Evolutionary conservation across 2,888 invertebrate species (phyloP), one percentile per base, ranked within the genome.

Genomic region (Protophormia terraenovae): DNA sequence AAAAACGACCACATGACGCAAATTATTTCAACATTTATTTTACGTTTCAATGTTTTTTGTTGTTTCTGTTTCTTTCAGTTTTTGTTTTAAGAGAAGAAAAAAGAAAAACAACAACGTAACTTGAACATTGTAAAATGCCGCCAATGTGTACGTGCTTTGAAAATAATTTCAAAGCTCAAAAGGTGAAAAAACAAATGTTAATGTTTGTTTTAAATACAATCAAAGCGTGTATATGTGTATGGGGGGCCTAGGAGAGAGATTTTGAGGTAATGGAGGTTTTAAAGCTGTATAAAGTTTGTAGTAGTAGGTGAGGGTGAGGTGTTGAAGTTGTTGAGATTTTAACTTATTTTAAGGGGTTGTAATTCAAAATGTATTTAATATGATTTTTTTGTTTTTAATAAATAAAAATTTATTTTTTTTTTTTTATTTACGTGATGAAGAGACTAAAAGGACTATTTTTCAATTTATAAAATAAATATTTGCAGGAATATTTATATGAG

Each of bases 131-230:
- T 82, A 84, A 83, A 87, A 79, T 80, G 82, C 82, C 82, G 87
- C 84, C 86, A 84, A 62, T 80, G 79, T 86, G 83, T 82, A 87
- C 81, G 80, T 72, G 86, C 86, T 86, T 80, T 84, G 84, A 86
- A 86, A 87, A 84, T 79, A 79, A 86, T 86, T 86, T 86, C 84
- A 85, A 85, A 85, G 85, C 85, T 85, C 78, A 85, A 85, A 85
- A 85, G 85, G 85, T 85, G 85, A 85, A 84, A 84, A 85, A 80
- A 84, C 80, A 80, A 84, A 80, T 77, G 84, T 80, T 84, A 84
- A 84, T 84, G 80, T 84, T 84, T 84, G 72, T 76, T 75, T 76
- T 84, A 35, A 80, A 71, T 53, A 53, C 71, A 71, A 64, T 4
- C n/a, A n/a, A n/a, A n/a, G n/a, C n/a, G 6, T 32, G 60, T 69